Base-by-base conservation (phyloP, 2,113 vertebrate genomes). In the Seriola quinqueradiata region DNA sequence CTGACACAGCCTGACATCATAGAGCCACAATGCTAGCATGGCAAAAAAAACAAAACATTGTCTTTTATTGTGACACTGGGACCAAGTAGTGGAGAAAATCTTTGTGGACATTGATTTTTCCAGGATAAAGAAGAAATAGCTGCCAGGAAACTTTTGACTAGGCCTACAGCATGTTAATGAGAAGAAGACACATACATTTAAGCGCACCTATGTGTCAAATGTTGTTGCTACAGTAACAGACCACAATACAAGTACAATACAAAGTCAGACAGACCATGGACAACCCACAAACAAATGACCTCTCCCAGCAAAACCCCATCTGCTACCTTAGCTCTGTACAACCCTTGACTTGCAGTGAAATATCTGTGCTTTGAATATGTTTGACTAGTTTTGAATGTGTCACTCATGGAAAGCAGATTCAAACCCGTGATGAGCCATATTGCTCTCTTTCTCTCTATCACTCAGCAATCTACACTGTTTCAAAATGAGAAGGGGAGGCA, bases 381-480 rank as follows among this genome's bases (percentile, higher is more conserved):
- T 93, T 93, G 83, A 84, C 89, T 90, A 78, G 64, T 70, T 92
- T 93, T 92, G 92, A 86, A 70, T 92, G 83, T 69, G 32, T 79
- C 86, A 83, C 73, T 85, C 66, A 93, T 92, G 90, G 69, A 94
- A 93, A 94, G 80, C 77, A 81, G 80, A 89, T 91, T 90, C 91
- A 94, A 93, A 89, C 69, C 78, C 86, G 85, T 14, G 52, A 82
- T 28, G 59, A 75, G 28, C 23, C 3, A n/a, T 36, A 19, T 70
- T 21, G 44, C 55, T 4, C 34, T 25, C 8, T 36, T 14, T 70
- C n/a, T 2, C 42, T n/a, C 11, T 14, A 55, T 79, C 46, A 28
- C 38, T 68, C 69, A 52, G 58, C 42, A 72, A 81, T 75, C 68
- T 66, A 10, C 64, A 55, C 67, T 64, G 57, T 34, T 57, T 64